Conservation (phyloP, 1,140 invertebrate genomes). For the Leptonema lineaticorne region DNA sequence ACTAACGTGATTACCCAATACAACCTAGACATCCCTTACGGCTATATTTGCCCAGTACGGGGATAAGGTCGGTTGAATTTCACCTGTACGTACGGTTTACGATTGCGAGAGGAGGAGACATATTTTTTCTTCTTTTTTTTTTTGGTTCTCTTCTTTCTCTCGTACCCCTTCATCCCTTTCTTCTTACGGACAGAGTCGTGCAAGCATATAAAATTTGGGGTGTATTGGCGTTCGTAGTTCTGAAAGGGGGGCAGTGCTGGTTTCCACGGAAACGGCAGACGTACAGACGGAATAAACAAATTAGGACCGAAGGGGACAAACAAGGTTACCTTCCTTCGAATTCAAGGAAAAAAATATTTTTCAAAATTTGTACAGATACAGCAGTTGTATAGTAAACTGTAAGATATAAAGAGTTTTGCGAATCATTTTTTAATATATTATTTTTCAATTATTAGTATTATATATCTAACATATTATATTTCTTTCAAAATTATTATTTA, state of each 20-base stretch:
- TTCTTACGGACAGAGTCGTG: slow-evolving; percentile 32
- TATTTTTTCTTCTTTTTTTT: slow-evolving; percentile 35
- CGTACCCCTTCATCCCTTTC: slow-evolving; percentile 3
- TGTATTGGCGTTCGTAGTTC: slow-evolving; percentile 9
- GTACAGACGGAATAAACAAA: slow-evolving; percentile 41
- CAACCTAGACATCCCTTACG: slow-evolving; percentile 3
- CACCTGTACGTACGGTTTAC: slow-evolving; percentile 40
- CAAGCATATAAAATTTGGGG: slow-evolving; percentile 36
- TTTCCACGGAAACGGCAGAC: slow-evolving; percentile 10
- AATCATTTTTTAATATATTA: too few species aligned
- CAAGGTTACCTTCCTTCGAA: not conserved
- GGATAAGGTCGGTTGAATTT: slow-evolving; percentile 6
- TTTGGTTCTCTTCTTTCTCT: not conserved
- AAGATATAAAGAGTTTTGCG: too few species aligned
- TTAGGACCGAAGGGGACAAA: slow-evolving; percentile 25
- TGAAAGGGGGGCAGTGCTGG: not conserved
- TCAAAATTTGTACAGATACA: not conserved
- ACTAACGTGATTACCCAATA: slow-evolving; percentile 41
- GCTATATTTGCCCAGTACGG: slow-evolving; percentile 7
- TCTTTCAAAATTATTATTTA: too few species aligned
- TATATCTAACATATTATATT: too few species aligned
- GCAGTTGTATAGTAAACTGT: not conserved
- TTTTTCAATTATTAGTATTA: too few species aligned
- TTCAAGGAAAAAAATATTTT: not conserved
- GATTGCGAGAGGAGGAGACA: slow-evolving; percentile 41